Percentiles rank a stretch among this genome's conserved stretches.
Evolutionary conservation across 2,113 vertebrate genomes (phyloP).

Genomic region (Arenaria interpres): DNA sequence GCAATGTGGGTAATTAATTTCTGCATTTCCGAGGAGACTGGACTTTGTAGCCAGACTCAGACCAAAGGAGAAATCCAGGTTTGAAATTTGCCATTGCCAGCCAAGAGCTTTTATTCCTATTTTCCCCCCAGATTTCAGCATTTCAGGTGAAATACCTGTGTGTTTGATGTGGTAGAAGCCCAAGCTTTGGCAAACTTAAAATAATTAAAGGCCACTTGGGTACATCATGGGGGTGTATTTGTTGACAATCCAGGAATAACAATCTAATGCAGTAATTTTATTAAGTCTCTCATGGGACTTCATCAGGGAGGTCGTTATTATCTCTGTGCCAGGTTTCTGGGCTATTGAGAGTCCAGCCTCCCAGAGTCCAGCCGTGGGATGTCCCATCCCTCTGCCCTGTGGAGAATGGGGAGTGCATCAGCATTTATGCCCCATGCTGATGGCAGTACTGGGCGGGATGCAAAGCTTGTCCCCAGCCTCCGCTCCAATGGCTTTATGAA

Average conservation of each 20-base stretch:
- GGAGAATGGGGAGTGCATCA: too few species aligned
- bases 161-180: not conserved
- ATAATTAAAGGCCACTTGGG: not conserved
- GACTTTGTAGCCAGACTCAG: not conserved
- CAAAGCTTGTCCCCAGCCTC: not conserved
- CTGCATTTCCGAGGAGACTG: not conserved
- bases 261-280: not conserved
- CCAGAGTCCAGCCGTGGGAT: accelerated
- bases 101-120: not conserved
- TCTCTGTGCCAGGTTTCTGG: not conserved
- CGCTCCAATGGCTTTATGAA: not conserved
- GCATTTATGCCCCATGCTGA: not conserved
- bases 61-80: not conserved
- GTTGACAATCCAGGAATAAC: not conserved
- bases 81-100: not conserved
- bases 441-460: not conserved
- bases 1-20: not conserved
- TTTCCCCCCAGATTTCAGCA: not conserved
- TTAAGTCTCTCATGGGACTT: not conserved
- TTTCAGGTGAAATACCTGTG: not conserved
- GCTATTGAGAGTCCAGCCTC: accelerated
- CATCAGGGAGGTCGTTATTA: accelerated
- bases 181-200: not conserved
- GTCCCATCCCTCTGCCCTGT: not conserved
- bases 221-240: accelerated